These are phyloP conservation scores for Adrianichthys oophorus DNA, from an alignment of 2,797 vertebrate genomes.

Conservation along the genomic window DNA sequence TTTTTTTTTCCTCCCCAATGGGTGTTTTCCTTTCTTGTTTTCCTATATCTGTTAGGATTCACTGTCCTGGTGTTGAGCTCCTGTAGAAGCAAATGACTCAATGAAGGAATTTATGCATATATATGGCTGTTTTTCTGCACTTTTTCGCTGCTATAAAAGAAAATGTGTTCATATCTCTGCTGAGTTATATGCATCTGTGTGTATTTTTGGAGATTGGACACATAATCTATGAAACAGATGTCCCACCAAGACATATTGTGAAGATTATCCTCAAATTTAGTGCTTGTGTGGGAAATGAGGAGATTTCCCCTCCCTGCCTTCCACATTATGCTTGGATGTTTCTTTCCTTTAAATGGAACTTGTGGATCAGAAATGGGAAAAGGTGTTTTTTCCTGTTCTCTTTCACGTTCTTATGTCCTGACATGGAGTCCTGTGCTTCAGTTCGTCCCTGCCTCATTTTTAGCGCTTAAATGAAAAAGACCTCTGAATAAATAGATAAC, in stretches of 20 bases:
- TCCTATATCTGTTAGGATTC: slow-evolving; percentile 55
- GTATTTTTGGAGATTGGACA: slow-evolving; percentile 33
- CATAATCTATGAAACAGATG: slow-evolving; percentile 33
- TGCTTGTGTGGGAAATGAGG: slow-evolving; percentile 54
- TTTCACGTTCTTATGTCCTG: slow-evolving; percentile 47
- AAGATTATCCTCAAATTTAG: slow-evolving; percentile 63
- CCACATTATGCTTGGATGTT: slow-evolving; percentile 55
- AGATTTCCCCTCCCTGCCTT: slow-evolving; percentile 40
- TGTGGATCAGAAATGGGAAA: slow-evolving; percentile 48
- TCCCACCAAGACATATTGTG: slow-evolving; percentile 26
- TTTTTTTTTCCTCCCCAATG: slow-evolving; percentile 9
- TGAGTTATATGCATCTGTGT: slow-evolving; percentile 32
- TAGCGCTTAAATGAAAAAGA: slow-evolving; percentile 53
- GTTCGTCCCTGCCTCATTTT: slow-evolving; percentile 60
- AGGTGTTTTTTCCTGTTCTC: slow-evolving; percentile 49
- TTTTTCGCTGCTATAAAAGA: slow-evolving; percentile 23
- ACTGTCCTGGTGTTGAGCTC: slow-evolving; percentile 42
- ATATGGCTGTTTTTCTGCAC: slow-evolving; percentile 12
- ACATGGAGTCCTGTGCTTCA: slow-evolving; percentile 53
- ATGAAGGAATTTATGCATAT: slow-evolving; percentile 17
- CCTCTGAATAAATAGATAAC: slow-evolving; percentile 62
- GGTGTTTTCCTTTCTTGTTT: slow-evolving; percentile 61
- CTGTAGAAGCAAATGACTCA: slow-evolving; percentile 28
- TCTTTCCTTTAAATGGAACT: slow-evolving; percentile 63
- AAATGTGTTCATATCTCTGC: slow-evolving; percentile 9